These are phyloP conservation scores for Erinaceus europaeus DNA, from an alignment of 2,113 vertebrate genomes.

Conservation along the genomic window DNA sequence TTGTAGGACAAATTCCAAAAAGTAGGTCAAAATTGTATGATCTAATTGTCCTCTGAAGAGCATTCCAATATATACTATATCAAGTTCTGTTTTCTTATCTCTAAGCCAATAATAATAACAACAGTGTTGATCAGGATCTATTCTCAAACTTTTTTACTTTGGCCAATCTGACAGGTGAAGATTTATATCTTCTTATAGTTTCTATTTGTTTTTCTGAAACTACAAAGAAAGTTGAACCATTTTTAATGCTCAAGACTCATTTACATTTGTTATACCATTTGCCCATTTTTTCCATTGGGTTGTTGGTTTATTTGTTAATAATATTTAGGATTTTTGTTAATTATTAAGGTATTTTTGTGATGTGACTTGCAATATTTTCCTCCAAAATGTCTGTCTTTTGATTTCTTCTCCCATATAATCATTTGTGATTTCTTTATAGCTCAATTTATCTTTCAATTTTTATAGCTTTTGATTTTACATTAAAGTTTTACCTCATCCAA, in stretches of 20 bases:
- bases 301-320: neutral
- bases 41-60: too few relatives aligned
- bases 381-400: neutral
- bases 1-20: neutral
- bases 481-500: too few relatives aligned
- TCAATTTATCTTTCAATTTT: neutral
- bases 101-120: neutral
- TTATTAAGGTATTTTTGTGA: neutral
- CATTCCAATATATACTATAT: neutral
- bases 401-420: neutral
- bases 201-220: neutral
- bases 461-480: too few relatives aligned
- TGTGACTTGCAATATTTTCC: neutral
- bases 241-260: neutral
- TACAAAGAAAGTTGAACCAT: neutral
- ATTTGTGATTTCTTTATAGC: neutral
- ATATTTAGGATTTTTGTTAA: constrained; percentile 7
- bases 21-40: neutral
- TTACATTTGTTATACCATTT: constrained; percentile 3
- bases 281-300: neutral
- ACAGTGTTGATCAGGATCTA: too few relatives aligned
- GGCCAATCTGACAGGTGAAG: neutral
- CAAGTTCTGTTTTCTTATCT: neutral
- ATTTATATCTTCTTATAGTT: neutral
- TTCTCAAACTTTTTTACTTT: neutral